Evolutionary conservation across 92 coral and sea anemone species (phyloP).

Genomic region (Pocillopora grandis): DNA sequence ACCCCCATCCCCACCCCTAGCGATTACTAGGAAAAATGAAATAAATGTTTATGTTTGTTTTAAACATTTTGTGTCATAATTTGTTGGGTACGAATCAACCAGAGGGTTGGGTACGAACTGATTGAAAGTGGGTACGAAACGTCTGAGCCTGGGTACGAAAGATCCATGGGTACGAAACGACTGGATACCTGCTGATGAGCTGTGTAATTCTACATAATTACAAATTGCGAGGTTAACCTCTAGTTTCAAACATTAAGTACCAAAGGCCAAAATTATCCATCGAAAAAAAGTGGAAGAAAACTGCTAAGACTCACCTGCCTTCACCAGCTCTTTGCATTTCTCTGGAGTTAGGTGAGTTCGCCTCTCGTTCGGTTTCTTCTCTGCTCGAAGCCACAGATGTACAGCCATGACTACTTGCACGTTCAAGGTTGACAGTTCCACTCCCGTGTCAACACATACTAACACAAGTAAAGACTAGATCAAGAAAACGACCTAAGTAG

Average conservation of each 20-base stretch:
- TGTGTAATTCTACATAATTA: not conserved
- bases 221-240: not conserved
- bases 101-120: too few species aligned
- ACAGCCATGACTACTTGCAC: constrained; percentile 23
- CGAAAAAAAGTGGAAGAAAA: not conserved
- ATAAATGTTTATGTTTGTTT: too few species aligned
- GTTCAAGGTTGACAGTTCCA: not conserved
- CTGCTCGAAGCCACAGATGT: constrained; percentile 80
- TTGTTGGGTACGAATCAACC: too few species aligned
- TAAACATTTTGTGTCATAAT: too few species aligned
- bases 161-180: too few species aligned
- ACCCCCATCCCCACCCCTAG: not conserved
- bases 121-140: too few species aligned
- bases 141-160: too few species aligned
- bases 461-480: not conserved
- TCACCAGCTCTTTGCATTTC: constrained; percentile 55
- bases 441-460: not conserved
- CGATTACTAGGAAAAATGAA: not conserved
- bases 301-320: constrained; percentile 43
- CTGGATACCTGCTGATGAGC: not conserved
- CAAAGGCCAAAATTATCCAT: not conserved
- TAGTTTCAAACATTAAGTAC: not conserved
- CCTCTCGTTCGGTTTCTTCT: constrained; percentile 67
- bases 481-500: not conserved
- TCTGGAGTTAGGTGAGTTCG: constrained; percentile 68